phyloP scores from a whole-genome alignment of 2,888 invertebrate genomes.

The Lepidocyrtinus sp. region DNA sequence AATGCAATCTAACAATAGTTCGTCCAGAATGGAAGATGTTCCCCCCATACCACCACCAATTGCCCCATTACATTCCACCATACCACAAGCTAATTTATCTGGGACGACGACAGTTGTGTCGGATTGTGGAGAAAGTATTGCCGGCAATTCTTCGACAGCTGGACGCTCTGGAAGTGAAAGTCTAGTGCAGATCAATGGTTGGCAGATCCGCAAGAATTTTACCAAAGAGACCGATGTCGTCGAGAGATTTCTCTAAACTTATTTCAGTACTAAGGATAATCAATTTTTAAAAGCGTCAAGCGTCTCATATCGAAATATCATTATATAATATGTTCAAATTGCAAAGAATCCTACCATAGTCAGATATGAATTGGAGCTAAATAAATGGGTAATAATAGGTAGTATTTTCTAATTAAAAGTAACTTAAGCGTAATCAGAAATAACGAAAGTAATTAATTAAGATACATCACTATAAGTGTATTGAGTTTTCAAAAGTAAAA shows the following conservation, averaged over 20 bases:
- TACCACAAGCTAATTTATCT: background rate
- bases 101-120: slow-evolving; percentile 45
- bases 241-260: slow-evolving; percentile 68
- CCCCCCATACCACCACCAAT: slow-evolving; percentile 42
- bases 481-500: too few species aligned
- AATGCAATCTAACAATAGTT: slow-evolving; percentile 31
- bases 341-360: too few species aligned
- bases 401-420: too few species aligned
- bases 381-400: too few species aligned
- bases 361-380: too few species aligned
- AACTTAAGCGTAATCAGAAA: too few species aligned
- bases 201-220: slow-evolving; percentile 68
- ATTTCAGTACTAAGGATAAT: background rate
- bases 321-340: too few species aligned
- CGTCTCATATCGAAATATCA: too few species aligned
- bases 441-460: too few species aligned
- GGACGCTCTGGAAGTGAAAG: slow-evolving; percentile 66
- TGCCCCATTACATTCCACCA: slow-evolving; percentile 7
- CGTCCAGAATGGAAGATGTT: slow-evolving; percentile 23
- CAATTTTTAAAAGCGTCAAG: too few species aligned
- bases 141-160: slow-evolving; percentile 64
- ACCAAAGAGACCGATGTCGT: slow-evolving; percentile 68
- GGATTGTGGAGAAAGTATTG: slow-evolving; percentile 50
- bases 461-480: too few species aligned
- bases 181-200: slow-evolving; percentile 69